Conservation (phyloP, 2,113 vertebrate genomes). For the Rattus norvegicus region DNA sequence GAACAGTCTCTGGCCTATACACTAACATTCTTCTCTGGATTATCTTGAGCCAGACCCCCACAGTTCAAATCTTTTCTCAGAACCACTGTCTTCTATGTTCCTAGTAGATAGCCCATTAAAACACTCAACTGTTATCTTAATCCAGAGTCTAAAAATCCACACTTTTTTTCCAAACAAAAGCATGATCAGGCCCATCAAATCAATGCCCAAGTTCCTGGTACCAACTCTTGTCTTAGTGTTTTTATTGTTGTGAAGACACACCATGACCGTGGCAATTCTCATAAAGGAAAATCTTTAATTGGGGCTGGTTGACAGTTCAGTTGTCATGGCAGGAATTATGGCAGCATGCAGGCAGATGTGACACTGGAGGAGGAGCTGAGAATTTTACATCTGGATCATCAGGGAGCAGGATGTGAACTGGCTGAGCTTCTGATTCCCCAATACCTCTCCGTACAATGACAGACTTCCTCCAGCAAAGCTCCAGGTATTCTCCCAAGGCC, state of each 20-base stretch:
- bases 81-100: not conserved
- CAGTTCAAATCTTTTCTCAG: not conserved
- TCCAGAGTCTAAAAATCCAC: not conserved
- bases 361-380: not conserved
- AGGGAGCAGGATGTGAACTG: not conserved
- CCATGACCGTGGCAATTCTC: not conserved
- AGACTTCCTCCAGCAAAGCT: not conserved
- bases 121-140: not conserved
- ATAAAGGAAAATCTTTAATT: not conserved
- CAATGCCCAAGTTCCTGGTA: not conserved
- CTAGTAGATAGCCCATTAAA: not conserved
- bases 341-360: not conserved
- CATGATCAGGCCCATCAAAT: not conserved
- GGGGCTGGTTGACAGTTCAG: not conserved
- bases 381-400: not conserved
- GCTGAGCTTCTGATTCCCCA: not conserved
- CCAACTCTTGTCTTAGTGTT: not conserved
- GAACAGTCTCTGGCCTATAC: not conserved
- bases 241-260: not conserved
- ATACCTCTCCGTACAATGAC: not conserved
- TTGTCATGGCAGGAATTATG: not conserved
- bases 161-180: not conserved
- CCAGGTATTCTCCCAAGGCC: not conserved
- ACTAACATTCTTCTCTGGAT: not conserved
- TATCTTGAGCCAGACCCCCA: not conserved